Conservation (phyloP, 2,113 vertebrate genomes). For the Lophura nycthemera region DNA sequence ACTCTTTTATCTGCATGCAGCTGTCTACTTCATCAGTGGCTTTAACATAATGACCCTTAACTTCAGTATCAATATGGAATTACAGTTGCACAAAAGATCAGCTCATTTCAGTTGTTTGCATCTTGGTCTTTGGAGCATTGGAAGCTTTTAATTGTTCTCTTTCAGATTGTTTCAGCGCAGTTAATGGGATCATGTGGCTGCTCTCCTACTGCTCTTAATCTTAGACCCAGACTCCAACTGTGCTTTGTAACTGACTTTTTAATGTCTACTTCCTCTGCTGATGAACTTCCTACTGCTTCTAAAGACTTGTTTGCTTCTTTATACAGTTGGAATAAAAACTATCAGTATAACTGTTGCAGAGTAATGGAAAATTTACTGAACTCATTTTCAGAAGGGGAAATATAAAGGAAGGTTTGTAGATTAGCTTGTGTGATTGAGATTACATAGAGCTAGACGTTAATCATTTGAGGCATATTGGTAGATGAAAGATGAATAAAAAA, state of each 20-base stretch:
- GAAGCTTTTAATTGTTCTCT: conserved; percentile 60
- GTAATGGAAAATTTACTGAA: conserved; percentile 27
- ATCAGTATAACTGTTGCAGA: not conserved
- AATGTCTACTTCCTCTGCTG: conserved; percentile 41
- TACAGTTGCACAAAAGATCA: not conserved
- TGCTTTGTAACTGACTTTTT: conserved; percentile 68
- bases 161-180: conserved; percentile 39
- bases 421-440: not conserved
- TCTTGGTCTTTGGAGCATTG: conserved; percentile 23
- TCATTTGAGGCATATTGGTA: not conserved
- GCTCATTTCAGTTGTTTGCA: conserved; percentile 15
- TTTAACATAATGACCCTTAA: conserved; percentile 33
- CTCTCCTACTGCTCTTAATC: conserved; percentile 65
- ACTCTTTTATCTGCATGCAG: not conserved
- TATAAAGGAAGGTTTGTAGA: conserved; percentile 40
- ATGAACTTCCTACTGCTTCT: conserved; percentile 60
- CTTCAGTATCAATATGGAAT: not conserved
- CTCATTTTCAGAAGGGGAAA: not conserved
- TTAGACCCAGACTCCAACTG: conserved; percentile 15
- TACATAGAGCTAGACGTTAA: not conserved
- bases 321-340: conserved; percentile 37
- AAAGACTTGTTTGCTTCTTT: conserved; percentile 39
- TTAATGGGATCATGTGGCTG: conserved; percentile 68
- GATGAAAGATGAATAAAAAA: conserved; percentile 16
- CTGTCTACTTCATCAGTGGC: conserved; percentile 35